phyloP scores from a whole-genome alignment of 2,888 invertebrate species.

The Achlya flavicornis region DNA sequence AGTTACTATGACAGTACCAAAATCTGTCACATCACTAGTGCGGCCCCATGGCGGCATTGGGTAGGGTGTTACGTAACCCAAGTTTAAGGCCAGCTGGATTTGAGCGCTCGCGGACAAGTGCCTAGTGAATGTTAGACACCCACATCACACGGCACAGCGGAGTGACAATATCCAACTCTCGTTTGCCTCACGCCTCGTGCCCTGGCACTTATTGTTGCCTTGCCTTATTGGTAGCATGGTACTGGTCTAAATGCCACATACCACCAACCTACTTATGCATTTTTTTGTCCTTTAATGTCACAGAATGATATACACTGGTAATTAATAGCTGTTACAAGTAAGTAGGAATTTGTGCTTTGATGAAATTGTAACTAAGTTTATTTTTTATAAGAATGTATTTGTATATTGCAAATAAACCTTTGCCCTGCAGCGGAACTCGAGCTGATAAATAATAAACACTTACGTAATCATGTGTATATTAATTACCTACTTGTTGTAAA shows the following conservation, averaged over 20 bases:
- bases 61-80: constrained; percentile 54
- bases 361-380: no score
- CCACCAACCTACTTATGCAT: neutral
- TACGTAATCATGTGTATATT: no score
- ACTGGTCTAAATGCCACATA: neutral
- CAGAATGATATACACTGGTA: no score
- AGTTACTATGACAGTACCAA: neutral
- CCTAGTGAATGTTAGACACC: constrained; percentile 18
- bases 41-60: constrained; percentile 36
- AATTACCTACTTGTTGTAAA: no score
- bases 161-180: neutral
- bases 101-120: constrained; percentile 34
- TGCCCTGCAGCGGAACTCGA: no score
- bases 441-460: no score
- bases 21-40: constrained; percentile 30
- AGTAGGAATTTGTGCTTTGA: no score
- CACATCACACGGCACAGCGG: neutral
- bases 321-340: no score
- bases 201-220: neutral
- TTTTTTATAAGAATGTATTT: no score
- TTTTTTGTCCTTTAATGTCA: neutral
- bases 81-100: constrained; percentile 70
- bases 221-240: constrained; percentile 2
- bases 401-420: no score
- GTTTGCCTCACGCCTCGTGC: constrained; percentile 2